Evolutionary conservation across 2,797 vertebrate species (phyloP).

Genomic region (Acrossocheilus fasciatus): DNA sequence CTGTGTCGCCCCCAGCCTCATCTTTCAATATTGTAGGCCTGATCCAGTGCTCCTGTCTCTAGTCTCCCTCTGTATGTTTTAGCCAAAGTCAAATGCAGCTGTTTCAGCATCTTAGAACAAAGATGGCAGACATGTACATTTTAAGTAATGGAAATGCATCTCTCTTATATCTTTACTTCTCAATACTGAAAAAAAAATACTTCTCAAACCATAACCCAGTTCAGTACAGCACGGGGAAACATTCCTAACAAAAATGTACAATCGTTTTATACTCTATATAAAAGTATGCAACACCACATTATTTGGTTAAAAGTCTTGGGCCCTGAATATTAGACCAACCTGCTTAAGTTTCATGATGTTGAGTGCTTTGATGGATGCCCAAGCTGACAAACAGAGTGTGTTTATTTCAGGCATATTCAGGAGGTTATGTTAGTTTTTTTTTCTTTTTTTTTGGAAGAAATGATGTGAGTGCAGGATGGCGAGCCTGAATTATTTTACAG

Average conservation of each 20-base stretch:
- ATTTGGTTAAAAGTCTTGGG: slow-evolving; percentile 23
- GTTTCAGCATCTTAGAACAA: slow-evolving; percentile 36
- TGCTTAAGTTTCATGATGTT: slow-evolving; percentile 18
- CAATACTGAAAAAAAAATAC: slow-evolving; percentile 36
- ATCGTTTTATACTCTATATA: slow-evolving; percentile 31
- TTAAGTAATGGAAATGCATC: slow-evolving; percentile 43
- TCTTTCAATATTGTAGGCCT: slow-evolving; percentile 74
- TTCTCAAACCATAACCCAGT: slow-evolving; percentile 34
- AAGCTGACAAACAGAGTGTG: slow-evolving; percentile 12
- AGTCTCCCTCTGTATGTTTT: slow-evolving; percentile 50
- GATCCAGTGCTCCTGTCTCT: slow-evolving; percentile 48
- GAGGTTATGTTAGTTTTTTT: slow-evolving; percentile 1
- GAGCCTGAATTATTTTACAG: slow-evolving; percentile 58
- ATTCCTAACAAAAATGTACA: slow-evolving; percentile 39
- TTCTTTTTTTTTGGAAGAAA: slow-evolving; percentile 28
- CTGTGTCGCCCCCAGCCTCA: slow-evolving; percentile 57
- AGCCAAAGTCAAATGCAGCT: slow-evolving; percentile 40
- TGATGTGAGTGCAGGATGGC: slow-evolving; percentile 39
- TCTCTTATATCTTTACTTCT: slow-evolving; percentile 49
- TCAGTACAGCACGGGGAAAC: slow-evolving; percentile 36
- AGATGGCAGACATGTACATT: slow-evolving; percentile 30
- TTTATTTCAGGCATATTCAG: slow-evolving; percentile 40
- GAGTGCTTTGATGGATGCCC: slow-evolving; percentile 23
- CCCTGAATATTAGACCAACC: slow-evolving; percentile 17
- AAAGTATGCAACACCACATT: slow-evolving; percentile 24